Base-by-base conservation (phyloP, 2,797 vertebrate genomes). In the Sebastes steindachneri region DNA sequence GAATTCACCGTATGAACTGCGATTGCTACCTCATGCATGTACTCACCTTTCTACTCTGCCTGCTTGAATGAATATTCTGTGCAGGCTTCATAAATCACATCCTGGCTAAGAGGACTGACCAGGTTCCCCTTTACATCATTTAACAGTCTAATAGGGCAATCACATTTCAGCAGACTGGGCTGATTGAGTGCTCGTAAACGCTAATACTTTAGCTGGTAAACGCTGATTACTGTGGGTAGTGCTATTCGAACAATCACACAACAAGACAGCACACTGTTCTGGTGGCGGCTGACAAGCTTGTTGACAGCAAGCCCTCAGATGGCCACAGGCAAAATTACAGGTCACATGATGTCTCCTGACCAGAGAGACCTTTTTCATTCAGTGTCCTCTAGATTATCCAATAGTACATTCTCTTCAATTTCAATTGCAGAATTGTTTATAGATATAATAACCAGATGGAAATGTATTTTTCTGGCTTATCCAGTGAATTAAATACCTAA, bases 11-110 rank as follows among this genome's bases (percentile, higher is more conserved):
- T 29, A n/a, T 73, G 35, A 25, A 54, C 31, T 45, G 7, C 2
- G 1, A 28, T 23, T 45, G 2, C 31, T 9, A n/a, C 11, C 12
- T 59, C 23, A 10, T 8, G 25, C 57, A 68, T 33, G 7, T 12
- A 12, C 33, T 31, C 21, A 70, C 19, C 25, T 68, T 15, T 26
- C 19, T 26, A 9, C 26, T 55, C 19, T 0, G 19, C 19, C 48
- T 28, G 51, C 45, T 64, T 57, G n/a, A 65, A 58, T 69, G 15
- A 85, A 58, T 71, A 74, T 83, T 87, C 75, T 69, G 45, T 11
- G 23, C 37, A 67, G 48, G 60, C 9, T 71, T 84, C 64, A 54
- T 6, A 41, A 51, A 80, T 66, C 45, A 73, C 51, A 0, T 63
- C 67, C 65, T 5, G 17, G 60, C 73, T 15, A 68, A 75, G 77